Evolutionary conservation across 2,113 vertebrate species (phyloP).

Genomic region (Erinaceus europaeus): DNA sequence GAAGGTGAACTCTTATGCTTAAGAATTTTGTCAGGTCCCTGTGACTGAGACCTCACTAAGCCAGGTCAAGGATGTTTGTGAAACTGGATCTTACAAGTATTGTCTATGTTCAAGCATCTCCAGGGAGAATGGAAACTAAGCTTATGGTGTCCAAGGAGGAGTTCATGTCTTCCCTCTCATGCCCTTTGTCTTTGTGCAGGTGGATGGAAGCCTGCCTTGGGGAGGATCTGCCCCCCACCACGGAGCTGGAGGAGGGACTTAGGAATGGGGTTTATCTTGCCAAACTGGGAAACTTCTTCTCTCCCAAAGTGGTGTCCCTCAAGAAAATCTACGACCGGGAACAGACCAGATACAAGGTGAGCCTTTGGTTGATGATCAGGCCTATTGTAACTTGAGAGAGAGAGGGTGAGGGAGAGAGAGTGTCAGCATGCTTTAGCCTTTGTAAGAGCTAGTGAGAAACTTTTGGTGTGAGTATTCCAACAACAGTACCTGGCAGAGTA

Average conservation of each 20-base stretch:
- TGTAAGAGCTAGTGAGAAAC: conserved; percentile 11
- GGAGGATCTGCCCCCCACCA: conserved; percentile 95
- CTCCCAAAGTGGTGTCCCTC: conserved; percentile 93
- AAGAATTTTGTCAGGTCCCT: not conserved
- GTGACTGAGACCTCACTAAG: not conserved
- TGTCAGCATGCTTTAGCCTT: not conserved
- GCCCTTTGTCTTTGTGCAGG: conserved; percentile 73
- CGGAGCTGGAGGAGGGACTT: conserved; percentile 96
- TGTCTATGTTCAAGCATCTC: not conserved
- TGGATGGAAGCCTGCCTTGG: conserved; percentile 99
- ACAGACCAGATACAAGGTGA: conserved; percentile 96
- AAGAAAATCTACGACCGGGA: conserved; percentile 99
- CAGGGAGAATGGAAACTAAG: not conserved
- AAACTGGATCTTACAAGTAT: not conserved
- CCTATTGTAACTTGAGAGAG: not conserved
- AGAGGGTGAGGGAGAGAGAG: not conserved
- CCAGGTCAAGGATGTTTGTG: not conserved
- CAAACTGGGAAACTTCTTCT: conserved; percentile 98
- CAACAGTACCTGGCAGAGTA: not conserved
- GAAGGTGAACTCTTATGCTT: not conserved
- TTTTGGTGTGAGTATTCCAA: not conserved
- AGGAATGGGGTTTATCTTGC: conserved; percentile 97
- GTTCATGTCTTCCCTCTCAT: not conserved
- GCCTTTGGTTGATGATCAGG: not conserved
- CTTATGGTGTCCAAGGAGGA: not conserved